Evolutionary conservation across 1,140 invertebrate species (phyloP), one percentile per base, ranked within the genome.

Genomic region (Micrasema longulum): DNA sequence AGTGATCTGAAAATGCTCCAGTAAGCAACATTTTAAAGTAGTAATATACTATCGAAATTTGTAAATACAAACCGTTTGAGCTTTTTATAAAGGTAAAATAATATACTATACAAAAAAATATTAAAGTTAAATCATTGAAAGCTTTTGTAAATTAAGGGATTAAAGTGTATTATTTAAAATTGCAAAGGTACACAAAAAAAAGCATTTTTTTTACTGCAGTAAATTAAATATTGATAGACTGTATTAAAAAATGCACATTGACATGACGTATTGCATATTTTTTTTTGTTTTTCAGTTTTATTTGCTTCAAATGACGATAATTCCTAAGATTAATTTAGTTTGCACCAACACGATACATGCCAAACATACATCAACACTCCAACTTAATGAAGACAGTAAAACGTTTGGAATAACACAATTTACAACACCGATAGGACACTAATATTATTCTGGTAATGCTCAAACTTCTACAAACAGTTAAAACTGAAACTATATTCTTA

Each of bases 211-310:
- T 31, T 31, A 31, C 26, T 31, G 2, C 7, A 7, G 7, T 31
- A 31, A 31, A 31, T 31, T 31, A 4, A 31, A 31, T 31, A 4
- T 31, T 31, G 26, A 31, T 7, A 2, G 26, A 31, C 26, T 31
- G 2, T 31, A 31, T 31, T 31, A n/a, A 47, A 6, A 47, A n/a
- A 22, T 57, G 35, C 53, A 16, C n/a, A 16, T 48, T 31, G 50
- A 66, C 63, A 66, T 45, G 63, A 66, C 63, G 50, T 66, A 66
- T 35, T 31, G 45, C 23, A 36, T 63, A 45, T 18, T 23, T 53
- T 35, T 66, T 35, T 48, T 60, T 52, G 26, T 31, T 31, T 31
- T 31, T 52, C 31, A 14, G 53, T 14, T 48, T 2, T 65, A 16
- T 65, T 47, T 65, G 31, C 16, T 22, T 52, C 23, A 55, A 41